Conservation (phyloP, 2,888 invertebrate genomes). For the Thumatha senex region DNA sequence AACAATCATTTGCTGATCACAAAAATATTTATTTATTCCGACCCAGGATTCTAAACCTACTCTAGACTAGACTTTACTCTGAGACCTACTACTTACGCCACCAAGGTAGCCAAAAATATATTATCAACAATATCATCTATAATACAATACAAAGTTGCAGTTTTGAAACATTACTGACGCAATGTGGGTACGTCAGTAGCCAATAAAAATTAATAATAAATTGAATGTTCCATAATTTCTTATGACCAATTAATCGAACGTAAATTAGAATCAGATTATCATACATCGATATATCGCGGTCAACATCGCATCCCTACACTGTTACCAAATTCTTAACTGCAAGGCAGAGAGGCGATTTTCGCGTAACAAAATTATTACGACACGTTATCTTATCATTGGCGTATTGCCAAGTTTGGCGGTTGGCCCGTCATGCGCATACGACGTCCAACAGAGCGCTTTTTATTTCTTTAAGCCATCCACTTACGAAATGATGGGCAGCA, state of each 20-base stretch:
- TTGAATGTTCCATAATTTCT: too few species aligned
- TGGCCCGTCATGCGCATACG: slow-evolving; percentile 37
- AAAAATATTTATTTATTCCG: too few species aligned
- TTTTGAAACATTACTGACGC: too few species aligned
- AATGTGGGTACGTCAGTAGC: too few species aligned
- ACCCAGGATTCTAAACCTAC: too few species aligned
- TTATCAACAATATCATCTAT: too few species aligned
- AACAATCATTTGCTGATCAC: too few species aligned
- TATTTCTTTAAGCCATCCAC: slow-evolving; percentile 16
- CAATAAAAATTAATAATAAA: too few species aligned
- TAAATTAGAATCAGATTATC: background rate
- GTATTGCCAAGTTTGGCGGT: slow-evolving; percentile 36
- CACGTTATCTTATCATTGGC: slow-evolving; percentile 43
- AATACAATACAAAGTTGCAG: background rate
- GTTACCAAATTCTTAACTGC: slow-evolving; percentile 28
- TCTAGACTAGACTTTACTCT: too few species aligned
- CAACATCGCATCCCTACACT: slow-evolving; percentile 19
- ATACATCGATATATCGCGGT: slow-evolving; percentile 11
- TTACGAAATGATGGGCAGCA: slow-evolving; percentile 22
- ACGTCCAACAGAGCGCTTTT: slow-evolving; percentile 42
- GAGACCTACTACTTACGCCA: too few species aligned
- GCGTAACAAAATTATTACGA: slow-evolving; percentile 22
- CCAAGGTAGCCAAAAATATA: too few species aligned
- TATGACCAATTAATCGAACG: too few species aligned
- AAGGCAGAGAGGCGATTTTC: slow-evolving; percentile 31